These are phyloP conservation scores for Chlorospingus flavigularis DNA, from an alignment of 2,797 vertebrate species.

Conservation along the genomic window DNA sequence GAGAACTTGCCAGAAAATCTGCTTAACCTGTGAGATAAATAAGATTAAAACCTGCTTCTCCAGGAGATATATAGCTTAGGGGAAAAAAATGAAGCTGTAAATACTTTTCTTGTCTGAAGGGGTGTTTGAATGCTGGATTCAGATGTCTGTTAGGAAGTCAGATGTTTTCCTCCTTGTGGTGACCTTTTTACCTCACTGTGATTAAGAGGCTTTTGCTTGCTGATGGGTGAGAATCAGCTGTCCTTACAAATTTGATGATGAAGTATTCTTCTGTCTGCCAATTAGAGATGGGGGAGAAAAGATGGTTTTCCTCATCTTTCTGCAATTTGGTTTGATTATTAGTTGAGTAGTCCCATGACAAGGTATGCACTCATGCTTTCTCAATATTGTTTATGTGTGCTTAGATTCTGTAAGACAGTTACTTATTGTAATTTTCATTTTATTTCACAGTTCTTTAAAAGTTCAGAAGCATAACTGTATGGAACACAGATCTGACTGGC, in stretches of 20 bases:
- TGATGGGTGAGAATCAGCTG: constrained; percentile 26
- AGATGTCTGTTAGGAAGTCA: background rate
- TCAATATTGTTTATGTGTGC: background rate
- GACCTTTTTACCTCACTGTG: background rate
- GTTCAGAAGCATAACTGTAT: background rate
- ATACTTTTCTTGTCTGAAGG: background rate
- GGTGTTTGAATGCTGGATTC: background rate
- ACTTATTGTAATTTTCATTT: background rate
- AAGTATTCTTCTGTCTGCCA: background rate
- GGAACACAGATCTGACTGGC: background rate
- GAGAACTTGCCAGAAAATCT: background rate
- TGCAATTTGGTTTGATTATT: background rate
- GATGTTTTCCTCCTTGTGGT: background rate
- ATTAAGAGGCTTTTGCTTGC: background rate
- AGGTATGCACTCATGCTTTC: background rate
- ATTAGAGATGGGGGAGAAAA: background rate
- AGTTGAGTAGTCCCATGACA: background rate
- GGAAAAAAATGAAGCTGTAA: background rate
- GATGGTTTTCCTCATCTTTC: background rate
- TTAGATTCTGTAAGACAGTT: background rate
- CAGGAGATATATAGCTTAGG: background rate
- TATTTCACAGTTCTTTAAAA: background rate
- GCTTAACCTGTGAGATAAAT: background rate
- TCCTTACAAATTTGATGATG: background rate
- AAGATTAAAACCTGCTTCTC: background rate